These are phyloP conservation scores for Jaculus jaculus DNA, from an alignment of 2,113 vertebrate species.

Conservation along the genomic window DNA sequence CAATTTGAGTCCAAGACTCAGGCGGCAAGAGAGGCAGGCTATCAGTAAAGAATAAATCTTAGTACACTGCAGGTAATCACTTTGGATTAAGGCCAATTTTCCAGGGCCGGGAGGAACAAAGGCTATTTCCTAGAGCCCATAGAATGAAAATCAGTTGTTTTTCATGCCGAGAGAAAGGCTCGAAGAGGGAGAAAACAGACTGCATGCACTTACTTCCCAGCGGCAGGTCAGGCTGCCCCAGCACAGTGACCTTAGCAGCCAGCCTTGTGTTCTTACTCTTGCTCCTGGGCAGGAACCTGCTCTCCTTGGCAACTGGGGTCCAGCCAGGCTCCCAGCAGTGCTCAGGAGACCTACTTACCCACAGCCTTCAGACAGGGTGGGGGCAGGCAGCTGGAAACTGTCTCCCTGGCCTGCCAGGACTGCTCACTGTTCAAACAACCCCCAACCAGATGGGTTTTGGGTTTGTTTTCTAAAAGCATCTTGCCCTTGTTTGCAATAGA, in stretches of 20 bases:
- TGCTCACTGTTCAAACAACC: too few relatives aligned
- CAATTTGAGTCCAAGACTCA: slow-evolving; percentile 47
- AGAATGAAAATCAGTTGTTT: neutral
- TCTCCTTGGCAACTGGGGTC: neutral
- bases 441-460: neutral
- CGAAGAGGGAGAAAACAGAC: neutral
- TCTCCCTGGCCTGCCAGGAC: neutral
- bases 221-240: neutral
- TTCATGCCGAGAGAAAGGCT: neutral
- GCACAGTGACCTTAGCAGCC: neutral
- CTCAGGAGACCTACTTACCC: neutral
- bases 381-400: rapidly evolving
- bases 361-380: rapidly evolving
- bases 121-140: slow-evolving; percentile 25
- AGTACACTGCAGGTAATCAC: slow-evolving; percentile 68
- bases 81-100: slow-evolving; percentile 69
- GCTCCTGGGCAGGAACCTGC: neutral
- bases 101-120: slow-evolving; percentile 45
- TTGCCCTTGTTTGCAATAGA: neutral
- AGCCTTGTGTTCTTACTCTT: rapidly evolving
- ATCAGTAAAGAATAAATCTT: slow-evolving; percentile 72
- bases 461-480: neutral
- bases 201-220: rapidly evolving
- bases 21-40: slow-evolving; percentile 16
- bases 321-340: neutral